A percentile compares a stretch with the other conserved stretches of the same genome.
Evolutionary conservation across 2,113 vertebrate species (phyloP).

Genomic region (Ceyx melanurus): DNA sequence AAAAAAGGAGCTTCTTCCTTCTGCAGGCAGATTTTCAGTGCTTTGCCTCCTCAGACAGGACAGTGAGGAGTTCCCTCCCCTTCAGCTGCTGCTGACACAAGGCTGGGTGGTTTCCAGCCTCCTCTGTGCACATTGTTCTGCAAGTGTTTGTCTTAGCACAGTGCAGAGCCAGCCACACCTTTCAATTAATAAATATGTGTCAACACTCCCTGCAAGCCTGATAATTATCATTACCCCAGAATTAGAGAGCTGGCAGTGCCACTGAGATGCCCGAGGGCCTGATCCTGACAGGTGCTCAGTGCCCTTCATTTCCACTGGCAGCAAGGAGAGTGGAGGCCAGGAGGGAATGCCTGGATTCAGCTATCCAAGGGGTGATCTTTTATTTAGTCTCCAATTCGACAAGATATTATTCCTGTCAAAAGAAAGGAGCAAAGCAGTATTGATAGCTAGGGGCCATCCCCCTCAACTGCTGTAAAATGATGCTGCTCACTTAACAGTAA

Average conservation of each 20-base stretch:
- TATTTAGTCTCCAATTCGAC: conserved; percentile 24
- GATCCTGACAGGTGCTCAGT: conserved; percentile 32
- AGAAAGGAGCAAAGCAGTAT: conserved; percentile 22
- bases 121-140: conserved; percentile 47
- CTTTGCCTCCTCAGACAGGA: neutral
- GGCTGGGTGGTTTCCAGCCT: conserved; percentile 56
- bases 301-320: neutral
- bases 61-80: conserved; percentile 33
- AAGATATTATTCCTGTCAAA: conserved; percentile 23
- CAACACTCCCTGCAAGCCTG: conserved; percentile 44
- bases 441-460: conserved; percentile 6
- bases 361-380: neutral
- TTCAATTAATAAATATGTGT: conserved; percentile 73
- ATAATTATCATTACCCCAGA: conserved; percentile 60
- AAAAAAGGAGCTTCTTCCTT: neutral
- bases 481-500: neutral
- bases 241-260: conserved; percentile 51
- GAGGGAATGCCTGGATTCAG: neutral
- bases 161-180: conserved; percentile 58
- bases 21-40: neutral
- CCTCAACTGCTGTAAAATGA: neutral
- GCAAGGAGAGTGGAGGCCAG: neutral
- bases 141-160: conserved; percentile 53
- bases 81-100: conserved; percentile 50
- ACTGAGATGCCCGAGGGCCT: neutral